phyloP scores from a whole-genome alignment of 2,888 invertebrate genomes.

The Tenthredo amoena region DNA sequence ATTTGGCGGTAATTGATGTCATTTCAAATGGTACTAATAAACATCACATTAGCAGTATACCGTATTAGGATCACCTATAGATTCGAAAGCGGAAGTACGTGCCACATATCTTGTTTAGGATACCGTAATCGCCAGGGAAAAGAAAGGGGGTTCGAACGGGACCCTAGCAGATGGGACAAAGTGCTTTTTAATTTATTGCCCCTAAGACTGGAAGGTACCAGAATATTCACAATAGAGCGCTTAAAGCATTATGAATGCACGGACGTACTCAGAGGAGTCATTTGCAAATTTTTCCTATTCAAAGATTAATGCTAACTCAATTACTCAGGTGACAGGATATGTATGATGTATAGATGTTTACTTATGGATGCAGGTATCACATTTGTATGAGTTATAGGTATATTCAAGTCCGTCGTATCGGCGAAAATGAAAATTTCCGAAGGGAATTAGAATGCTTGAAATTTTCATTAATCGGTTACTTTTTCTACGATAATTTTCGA shows the following conservation, averaged over 20 bases:
- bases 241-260: background rate
- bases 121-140: slow-evolving; percentile 5
- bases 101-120: slow-evolving; percentile 11
- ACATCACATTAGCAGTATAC: background rate
- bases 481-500: background rate
- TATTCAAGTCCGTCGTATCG: too few species aligned
- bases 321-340: too few species aligned
- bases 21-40: background rate
- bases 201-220: background rate
- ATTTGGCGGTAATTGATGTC: background rate
- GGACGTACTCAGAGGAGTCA: background rate
- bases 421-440: background rate
- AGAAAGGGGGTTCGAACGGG: slow-evolving; percentile 21
- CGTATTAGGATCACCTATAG: background rate
- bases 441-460: background rate
- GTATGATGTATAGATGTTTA: background rate
- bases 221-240: slow-evolving; percentile 16
- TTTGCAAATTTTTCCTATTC: background rate
- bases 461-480: background rate
- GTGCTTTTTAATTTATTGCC: slow-evolving; percentile 53
- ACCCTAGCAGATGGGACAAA: slow-evolving; percentile 49
- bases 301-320: background rate
- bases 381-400: background rate
- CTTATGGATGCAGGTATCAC: background rate
- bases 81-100: background rate